Base-by-base conservation (phyloP, 2,888 invertebrate genomes). In the Himalopsyche japonica region DNA sequence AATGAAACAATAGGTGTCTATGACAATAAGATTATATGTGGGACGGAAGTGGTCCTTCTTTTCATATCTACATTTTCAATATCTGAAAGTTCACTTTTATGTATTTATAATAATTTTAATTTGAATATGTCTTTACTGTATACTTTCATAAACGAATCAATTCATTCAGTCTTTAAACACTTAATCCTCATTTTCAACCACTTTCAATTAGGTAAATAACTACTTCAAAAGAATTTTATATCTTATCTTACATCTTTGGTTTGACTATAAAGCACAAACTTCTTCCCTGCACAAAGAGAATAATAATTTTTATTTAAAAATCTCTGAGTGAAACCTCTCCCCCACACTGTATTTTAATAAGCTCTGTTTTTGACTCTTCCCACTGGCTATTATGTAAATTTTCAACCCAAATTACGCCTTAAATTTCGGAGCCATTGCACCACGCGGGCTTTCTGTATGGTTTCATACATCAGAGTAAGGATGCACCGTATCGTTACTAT, bases 301-400 rank as follows among this genome's bases (percentile, higher is more conserved):
- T 57, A 57, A 57, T 57, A 57, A 57, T 57, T 57, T 57, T 57
- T 57, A 57, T 57, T 57, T 57, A 57, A 57, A 57, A 57, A 57
- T 57, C 57, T 57, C 57, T 57, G 57, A 57, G 57, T 57, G 57
- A 57, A 57, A 20, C 57, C 57, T 57, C 57, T 10, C 57, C 20
- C 20, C 57, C 57, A 20, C 20, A 57, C 57, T 57, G 57, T 57
- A 79, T 79, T 82, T 82, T 82, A 82, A 82, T 82, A 82, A 82
- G 82, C 79, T 82, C 15, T 57, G 82, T 70, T 79, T 79, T 34
- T 37, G 32, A 30, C 37, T 64, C 80, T 20, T 48, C 57, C 80
- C 18, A 57, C 34, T 20, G 78, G 78, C 82, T 78, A 82, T 82
- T 82, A 82, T 82, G 82, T 70, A 82, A 82, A 82, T 82, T 30